Evolutionary conservation across 2,113 vertebrate species (phyloP).

Genomic region (Coregonus clupeaformis): DNA sequence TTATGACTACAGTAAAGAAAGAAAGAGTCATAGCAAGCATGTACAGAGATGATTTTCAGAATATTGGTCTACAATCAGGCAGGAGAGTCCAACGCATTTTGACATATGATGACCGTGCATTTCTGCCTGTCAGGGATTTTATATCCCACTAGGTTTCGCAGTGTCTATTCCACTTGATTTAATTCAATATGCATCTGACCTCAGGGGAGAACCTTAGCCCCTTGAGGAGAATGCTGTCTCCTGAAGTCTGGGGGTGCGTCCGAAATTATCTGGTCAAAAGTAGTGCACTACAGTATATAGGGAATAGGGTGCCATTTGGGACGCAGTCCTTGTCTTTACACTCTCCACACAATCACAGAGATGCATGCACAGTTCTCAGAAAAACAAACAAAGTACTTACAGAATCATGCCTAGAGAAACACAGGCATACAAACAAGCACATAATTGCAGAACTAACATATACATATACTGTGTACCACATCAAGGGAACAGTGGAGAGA

Average conservation of each 20-base stretch:
- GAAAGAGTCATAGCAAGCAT: too few relatives aligned
- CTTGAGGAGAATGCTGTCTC: slow-evolving; percentile 12
- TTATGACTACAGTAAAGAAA: too few relatives aligned
- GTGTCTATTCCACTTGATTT: slow-evolving; percentile 57
- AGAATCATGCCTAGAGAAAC: too few relatives aligned
- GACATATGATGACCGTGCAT: slow-evolving; percentile 32
- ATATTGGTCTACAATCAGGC: too few relatives aligned
- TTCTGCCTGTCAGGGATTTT: slow-evolving; percentile 44
- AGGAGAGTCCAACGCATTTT: background rate
- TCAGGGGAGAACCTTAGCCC: slow-evolving; percentile 52
- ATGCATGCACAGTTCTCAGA: too few relatives aligned
- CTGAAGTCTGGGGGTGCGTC: background rate
- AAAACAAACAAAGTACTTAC: too few relatives aligned
- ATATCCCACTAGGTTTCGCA: slow-evolving; percentile 50
- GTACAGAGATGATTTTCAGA: too few relatives aligned
- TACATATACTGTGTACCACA: too few relatives aligned
- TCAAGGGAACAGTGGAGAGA: too few relatives aligned
- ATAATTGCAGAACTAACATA: too few relatives aligned
- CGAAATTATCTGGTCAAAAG: too few relatives aligned
- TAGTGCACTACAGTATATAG: background rate
- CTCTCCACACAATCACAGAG: slow-evolving; percentile 1
- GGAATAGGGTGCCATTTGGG: too few relatives aligned
- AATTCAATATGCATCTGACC: slow-evolving; percentile 61
- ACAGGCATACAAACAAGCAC: slow-evolving; percentile 1
- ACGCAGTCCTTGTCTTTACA: background rate